Evolutionary conservation across 2,797 vertebrate genomes (phyloP), one percentile per base, ranked within the genome.

Genomic region (Chelon auratus): DNA sequence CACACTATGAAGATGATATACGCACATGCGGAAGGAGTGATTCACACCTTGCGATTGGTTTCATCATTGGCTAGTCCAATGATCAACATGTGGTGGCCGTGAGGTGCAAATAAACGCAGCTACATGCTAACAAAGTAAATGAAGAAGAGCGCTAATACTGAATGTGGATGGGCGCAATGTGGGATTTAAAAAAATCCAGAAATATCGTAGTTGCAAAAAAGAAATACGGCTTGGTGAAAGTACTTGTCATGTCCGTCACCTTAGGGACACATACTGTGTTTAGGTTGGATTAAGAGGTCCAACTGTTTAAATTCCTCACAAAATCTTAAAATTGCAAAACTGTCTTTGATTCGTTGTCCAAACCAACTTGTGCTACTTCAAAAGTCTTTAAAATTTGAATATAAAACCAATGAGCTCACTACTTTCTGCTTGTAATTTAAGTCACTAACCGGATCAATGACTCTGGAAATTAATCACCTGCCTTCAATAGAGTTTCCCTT

Each of bases 401-500:
- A 45, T 45, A n/a, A 9, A 45, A 45, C 5, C 5, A 15, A 6
- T 6, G 15, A 43, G 5, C 1, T 43, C 7, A 8, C 17, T 17
- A 17, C 15, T 5, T 45, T 45, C 18, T 3, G n/a, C 43, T n/a
- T n/a, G 7, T 43, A 14, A 15, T 43, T 43, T 40, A 40, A 43
- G 14, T 15, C 42, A 4, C 15, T 7, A 45, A 45, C 14, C 6
- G 13, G 17, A 48, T 18, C 8, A 48, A 48, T 18, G 17, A 48
- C 45, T 48, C 45, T 22, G 12, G 10, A 50, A 50, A 12, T 50
- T 20, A 18, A 10, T 48, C 45, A 48, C n/a, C 17, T 48, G 2
- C n/a, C 54, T 48, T 50, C 56, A 51, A 33, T 42, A 20, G 10
- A 33, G 51, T 57, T 39, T 68, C 42, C 59, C 47, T 68, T 67